Evolutionary conservation across 2,888 invertebrate genomes (phyloP).

Genomic region (Macrosiphum euphorbiae): DNA sequence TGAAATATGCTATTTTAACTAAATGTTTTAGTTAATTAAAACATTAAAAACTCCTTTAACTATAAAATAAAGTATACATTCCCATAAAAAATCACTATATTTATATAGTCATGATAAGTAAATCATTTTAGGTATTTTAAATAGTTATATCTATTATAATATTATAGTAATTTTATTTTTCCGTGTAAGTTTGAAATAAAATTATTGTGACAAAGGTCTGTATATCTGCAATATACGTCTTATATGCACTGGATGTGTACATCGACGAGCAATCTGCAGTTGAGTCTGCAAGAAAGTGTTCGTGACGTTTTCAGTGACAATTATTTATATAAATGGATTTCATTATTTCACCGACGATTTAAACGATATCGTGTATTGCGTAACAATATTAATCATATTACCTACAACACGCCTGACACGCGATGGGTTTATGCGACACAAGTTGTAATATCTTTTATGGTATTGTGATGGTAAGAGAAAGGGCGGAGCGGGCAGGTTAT

Average conservation of each 20-base stretch:
- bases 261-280: not conserved
- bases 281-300: not conserved
- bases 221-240: not conserved
- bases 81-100: too few species aligned
- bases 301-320: not conserved
- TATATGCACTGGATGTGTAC: not conserved
- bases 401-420: not conserved
- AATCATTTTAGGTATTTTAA: too few species aligned
- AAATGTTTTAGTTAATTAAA: too few species aligned
- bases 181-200: not conserved
- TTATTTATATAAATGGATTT: slow-evolving; percentile 11
- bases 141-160: too few species aligned
- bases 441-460: not conserved
- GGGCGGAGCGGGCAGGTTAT: not conserved
- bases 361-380: not conserved
- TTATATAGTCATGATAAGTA: too few species aligned
- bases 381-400: not conserved
- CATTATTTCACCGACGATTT: not conserved
- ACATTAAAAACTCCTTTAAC: too few species aligned
- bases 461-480: not conserved
- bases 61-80: too few species aligned
- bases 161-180: too few species aligned
- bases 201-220: not conserved
- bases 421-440: not conserved
- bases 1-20: too few species aligned